Base-by-base conservation (phyloP, 2,797 vertebrate genomes). In the Staurois parvus region DNA sequence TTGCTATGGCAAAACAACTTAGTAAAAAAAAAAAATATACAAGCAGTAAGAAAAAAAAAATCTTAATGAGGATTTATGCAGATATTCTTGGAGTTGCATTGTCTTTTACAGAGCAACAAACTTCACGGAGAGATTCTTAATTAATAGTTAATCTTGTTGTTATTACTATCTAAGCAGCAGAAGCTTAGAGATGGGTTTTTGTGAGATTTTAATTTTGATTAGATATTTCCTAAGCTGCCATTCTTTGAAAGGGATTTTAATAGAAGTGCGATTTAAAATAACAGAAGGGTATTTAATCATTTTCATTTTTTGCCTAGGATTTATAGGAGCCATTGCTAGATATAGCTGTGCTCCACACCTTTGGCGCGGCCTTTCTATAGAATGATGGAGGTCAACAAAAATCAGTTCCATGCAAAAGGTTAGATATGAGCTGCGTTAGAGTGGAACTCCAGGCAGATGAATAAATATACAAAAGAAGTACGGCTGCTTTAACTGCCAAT, bases 71-170 rank as follows among this genome's bases (percentile, higher is more conserved):
- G 70, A 79, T 80, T 85, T 79, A 32, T 17, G 12, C 15, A 40
- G 52, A 82, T 68, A 26, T 75, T 75, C 72, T 68, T 62, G 56
- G 67, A 69, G 56, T 56, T 67, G 32, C 68, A 76, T 70, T 83
- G 68, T 83, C 72, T 78, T 86, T 32, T 56, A 24, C 80, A 73
- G 72, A 78, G 68, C 56, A 64, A 78, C 73, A 83, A 83, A 83
- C 80, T 86, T 82, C 80, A 86, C n/a, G n/a, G 56, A 78, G 74
- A 76, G 79, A 78, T 86, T 78, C 75, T 83, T 86, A 86, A 86
- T 86, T 86, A 86, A 86, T 86, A 86, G 79, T 83, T 86, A 86
- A 86, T 86, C 85, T 86, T 86, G 80, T 73, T 86, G 85, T 86
- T 86, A 86, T 86, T 86, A 86, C 80, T 19, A 78, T 78, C 72